These are phyloP conservation scores for Axea sp. DNA, from an alignment of 2,888 invertebrate species.

Conservation along the genomic window DNA sequence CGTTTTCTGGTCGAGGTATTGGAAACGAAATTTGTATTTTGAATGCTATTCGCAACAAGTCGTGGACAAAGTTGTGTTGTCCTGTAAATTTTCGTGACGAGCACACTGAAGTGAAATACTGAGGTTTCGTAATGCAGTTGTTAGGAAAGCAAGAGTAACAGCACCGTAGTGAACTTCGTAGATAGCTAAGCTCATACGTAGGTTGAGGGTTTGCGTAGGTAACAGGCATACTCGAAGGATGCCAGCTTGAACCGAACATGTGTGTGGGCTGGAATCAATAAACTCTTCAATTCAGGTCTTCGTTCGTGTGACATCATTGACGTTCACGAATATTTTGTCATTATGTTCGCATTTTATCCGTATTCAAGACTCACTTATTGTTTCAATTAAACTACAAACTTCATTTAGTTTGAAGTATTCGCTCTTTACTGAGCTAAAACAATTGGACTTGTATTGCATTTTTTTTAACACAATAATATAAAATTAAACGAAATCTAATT, in stretches of 20 bases:
- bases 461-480: too few relatives aligned
- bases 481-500: too few relatives aligned
- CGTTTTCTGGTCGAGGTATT: background rate
- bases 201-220: slow-evolving; percentile 21
- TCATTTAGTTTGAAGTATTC: too few relatives aligned
- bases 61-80: slow-evolving; percentile 23
- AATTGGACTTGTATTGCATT: too few relatives aligned
- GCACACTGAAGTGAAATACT: slow-evolving; percentile 4
- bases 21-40: slow-evolving; percentile 17
- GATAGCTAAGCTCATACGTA: background rate
- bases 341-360: too few relatives aligned
- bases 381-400: too few relatives aligned
- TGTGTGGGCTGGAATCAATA: slow-evolving; percentile 75
- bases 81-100: slow-evolving; percentile 2
- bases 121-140: slow-evolving; percentile 43
- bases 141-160: slow-evolving; percentile 41
- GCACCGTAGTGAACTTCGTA: slow-evolving; percentile 8
- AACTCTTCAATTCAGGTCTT: slow-evolving; percentile 72
- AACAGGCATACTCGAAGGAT: slow-evolving; percentile 19
- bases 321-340: background rate
- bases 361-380: too few relatives aligned
- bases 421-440: too few relatives aligned
- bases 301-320: slow-evolving; percentile 44
- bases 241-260: too few relatives aligned
- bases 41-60: slow-evolving; percentile 19